Percentiles rank a stretch among this genome's conserved stretches.
Evolutionary conservation across 2,797 vertebrate genomes (phyloP).

Genomic region (Melopsittacus undulatus): DNA sequence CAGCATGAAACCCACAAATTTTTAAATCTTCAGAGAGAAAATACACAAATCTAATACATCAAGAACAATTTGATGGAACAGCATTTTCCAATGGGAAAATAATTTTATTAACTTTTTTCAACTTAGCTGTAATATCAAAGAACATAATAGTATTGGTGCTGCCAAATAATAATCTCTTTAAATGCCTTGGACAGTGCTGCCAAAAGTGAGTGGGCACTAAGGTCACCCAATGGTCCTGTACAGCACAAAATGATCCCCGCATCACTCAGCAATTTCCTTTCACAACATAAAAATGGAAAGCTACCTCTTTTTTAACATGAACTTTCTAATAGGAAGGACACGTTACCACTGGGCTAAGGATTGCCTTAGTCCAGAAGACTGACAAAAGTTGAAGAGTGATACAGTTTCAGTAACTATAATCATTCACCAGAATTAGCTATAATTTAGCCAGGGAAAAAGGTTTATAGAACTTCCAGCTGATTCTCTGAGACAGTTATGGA

Average conservation of each 20-base stretch:
- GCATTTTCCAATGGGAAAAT: slow-evolving; percentile 25
- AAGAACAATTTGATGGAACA: not conserved
- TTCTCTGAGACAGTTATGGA: not conserved
- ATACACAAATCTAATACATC: not conserved
- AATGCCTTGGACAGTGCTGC: not conserved
- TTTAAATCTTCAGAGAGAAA: not conserved
- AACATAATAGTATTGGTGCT: not conserved
- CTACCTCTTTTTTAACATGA: not conserved
- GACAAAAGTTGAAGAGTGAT: not conserved
- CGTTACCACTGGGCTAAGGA: not conserved
- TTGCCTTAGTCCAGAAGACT: not conserved
- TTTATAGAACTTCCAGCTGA: not conserved
- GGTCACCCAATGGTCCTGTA: not conserved
- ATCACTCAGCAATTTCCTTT: not conserved
- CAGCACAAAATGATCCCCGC: not conserved
- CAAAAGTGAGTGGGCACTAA: not conserved
- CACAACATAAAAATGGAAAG: not conserved
- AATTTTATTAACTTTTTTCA: slow-evolving; percentile 12
- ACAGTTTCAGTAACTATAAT: not conserved
- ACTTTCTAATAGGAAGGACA: not conserved
- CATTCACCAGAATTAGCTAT: slow-evolving; percentile 5
- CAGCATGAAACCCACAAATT: not conserved
- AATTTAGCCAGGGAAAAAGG: slow-evolving; percentile 18
- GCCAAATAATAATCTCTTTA: not conserved
- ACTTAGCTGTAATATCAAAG: not conserved